Base-by-base conservation (phyloP, 2,888 invertebrate genomes). In the Unio pictorum region DNA sequence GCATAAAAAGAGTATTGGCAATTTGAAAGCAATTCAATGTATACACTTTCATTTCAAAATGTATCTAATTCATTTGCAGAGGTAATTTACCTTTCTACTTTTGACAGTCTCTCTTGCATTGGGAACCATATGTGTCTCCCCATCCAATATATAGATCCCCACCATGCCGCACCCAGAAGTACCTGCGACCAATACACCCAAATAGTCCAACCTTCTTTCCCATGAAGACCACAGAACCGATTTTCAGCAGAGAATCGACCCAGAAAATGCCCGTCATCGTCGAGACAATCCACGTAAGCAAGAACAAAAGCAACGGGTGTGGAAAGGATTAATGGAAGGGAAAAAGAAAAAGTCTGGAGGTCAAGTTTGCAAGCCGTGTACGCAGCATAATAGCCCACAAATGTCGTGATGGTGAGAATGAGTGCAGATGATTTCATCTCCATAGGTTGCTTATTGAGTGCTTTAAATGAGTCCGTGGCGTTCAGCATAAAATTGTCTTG, bases 291-390 rank as follows among this genome's bases (percentile, higher is more conserved):
- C 1, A 79, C 45, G 11, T 64, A 56, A 11, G 75, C 67, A 11
- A 81, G 57, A 4, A 66, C 55, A 4, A 81, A 69, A 15, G 81
- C 72, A 17, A 88, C 71, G 4, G 91, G 91, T 0, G 90, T 86
- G 2, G 90, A 84, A 54, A 91, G 72, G 23, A 84, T 75, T 5
- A 91, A 78, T 0, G 91, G 91, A 18, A 91, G 72, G 8, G 89
- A 86, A 75, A 90, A 91, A 61, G 90, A 89, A 61, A 91, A 79
- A 8, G 81, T 83, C 81, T 91, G 91, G 80, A 91, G 90, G 68
- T 87, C 85, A 56, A 91, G 87, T 79, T 90, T 91, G 80, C 92
- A 92, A 4, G 92, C 91, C 71, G 92, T 91, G 76, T 91, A 90
- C 30, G 88, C 89, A 63, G 89, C 86, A 71, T 91, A 90, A 76